phyloP scores from a whole-genome alignment of 2,113 vertebrate genomes.

The Aldabrachelys gigantea region DNA sequence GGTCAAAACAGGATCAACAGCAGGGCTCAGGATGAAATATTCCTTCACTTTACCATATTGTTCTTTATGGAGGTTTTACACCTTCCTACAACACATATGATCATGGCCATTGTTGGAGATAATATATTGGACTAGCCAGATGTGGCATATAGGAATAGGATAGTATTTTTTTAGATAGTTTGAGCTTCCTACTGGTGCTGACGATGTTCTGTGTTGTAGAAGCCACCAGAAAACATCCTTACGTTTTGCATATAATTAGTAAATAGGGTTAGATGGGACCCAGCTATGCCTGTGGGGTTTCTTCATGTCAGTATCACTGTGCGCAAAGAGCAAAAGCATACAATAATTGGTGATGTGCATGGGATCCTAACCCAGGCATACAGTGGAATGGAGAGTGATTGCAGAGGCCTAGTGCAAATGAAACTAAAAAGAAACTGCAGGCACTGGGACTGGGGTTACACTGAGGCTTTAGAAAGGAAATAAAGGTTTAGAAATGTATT shows the following conservation, averaged over 20 bases:
- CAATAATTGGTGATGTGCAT: rapidly evolving
- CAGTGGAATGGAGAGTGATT: too few relatives aligned
- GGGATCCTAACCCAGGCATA: neutral
- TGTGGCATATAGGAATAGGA: neutral
- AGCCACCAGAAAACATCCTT: too few relatives aligned
- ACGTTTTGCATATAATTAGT: too few relatives aligned
- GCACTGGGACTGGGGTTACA: neutral
- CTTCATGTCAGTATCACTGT: too few relatives aligned
- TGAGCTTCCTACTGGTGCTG: neutral
- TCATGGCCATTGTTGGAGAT: neutral
- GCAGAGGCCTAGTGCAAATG: neutral
- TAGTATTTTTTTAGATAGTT: neutral
- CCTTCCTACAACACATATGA: neutral
- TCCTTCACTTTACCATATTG: rapidly evolving
- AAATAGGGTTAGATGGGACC: too few relatives aligned
- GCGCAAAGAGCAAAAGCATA: neutral
- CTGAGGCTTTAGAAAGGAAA: neutral
- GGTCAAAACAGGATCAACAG: neutral
- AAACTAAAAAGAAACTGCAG: neutral
- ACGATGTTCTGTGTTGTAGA: too few relatives aligned
- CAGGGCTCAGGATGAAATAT: neutral
- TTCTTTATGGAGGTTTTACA: neutral
- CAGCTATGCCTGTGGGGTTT: too few relatives aligned
- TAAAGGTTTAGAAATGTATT: too few relatives aligned
- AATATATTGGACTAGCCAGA: rapidly evolving